Base-by-base conservation (phyloP, 2,888 invertebrate species). In the Malthinus flaveolus region DNA sequence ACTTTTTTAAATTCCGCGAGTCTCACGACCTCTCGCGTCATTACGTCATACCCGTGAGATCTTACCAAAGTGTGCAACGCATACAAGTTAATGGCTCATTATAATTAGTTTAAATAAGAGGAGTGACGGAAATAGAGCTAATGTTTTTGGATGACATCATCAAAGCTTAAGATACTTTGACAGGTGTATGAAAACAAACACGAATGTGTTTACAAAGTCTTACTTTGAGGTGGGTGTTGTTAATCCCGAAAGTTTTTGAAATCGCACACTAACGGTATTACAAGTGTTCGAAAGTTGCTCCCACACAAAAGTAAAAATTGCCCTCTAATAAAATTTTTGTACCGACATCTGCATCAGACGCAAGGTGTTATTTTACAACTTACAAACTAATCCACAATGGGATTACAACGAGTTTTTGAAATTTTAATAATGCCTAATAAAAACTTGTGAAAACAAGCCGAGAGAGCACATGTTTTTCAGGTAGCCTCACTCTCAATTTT, bases 1-100 rank as follows among this genome's bases (percentile, higher is more conserved):
- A 23, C 23, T 5, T 3, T 23, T n/a, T n/a, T n/a, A n/a, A 23
- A 2, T 23, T 23, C 5, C 3, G 12, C 1, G 59, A 60, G 57
- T 63, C 61, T 66, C 66, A 66, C 66, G 66, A 66, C 67, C 67
- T 65, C 60, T 55, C 59, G 23, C 46, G 50, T 49, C 56, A 56
- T 42, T 42, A 23, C 3, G 3, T 23, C 23, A 23, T 23, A 59
- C 61, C 63, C 66, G 66, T 66, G 66, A 66, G 66, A 66, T 64
- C 59, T 63, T 58, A 62, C 59, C 53, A 55, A 54, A 52, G 56
- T 59, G 56, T 64, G 57, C 59, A 57, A 60, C 64, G 61, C 61
- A 49, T 53, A 62, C 62, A 66, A 65, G 64, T 66, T 64, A 65
- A 66, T 59, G 51, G 52, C 58, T 48, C 58, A 54, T 62, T 54